Conservation (phyloP, 2,888 invertebrate genomes). For the Tillus elongatus region DNA sequence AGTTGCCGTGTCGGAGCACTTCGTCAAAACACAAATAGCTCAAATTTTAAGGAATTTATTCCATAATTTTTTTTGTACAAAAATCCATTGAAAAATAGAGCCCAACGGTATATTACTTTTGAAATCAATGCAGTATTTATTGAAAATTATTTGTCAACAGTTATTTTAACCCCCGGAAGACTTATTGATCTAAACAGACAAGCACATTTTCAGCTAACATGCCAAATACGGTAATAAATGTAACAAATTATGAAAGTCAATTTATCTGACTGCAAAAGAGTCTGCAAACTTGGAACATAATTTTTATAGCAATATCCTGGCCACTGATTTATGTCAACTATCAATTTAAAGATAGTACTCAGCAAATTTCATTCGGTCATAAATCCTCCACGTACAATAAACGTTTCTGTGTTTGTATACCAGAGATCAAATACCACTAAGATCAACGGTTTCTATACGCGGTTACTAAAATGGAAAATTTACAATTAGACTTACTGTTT, state of each 20-base stretch:
- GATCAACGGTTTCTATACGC: too few species aligned
- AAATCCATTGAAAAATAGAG: not conserved
- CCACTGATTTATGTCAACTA: slow-evolving; percentile 35
- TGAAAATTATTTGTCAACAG: not conserved
- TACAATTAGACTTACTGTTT: too few species aligned
- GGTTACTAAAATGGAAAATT: too few species aligned
- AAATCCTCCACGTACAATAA: too few species aligned
- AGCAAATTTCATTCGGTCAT: slow-evolving; percentile 36
- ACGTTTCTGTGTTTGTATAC: too few species aligned
- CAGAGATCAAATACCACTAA: too few species aligned
- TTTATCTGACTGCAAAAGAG: slow-evolving; percentile 36
- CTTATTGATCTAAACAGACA: slow-evolving; percentile 33
- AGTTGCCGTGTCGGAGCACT: too few species aligned
- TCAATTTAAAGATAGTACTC: slow-evolving; percentile 38
- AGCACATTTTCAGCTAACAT: slow-evolving; percentile 29
- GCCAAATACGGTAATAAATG: slow-evolving; percentile 34
- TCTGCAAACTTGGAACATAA: slow-evolving; percentile 38
- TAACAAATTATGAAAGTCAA: slow-evolving; percentile 38
- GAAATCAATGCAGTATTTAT: not conserved
- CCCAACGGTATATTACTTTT: not conserved
- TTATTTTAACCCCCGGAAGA: slow-evolving; percentile 34
- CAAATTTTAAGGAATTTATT: too few species aligned
- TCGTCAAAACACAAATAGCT: too few species aligned
- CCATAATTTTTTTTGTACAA: not conserved
- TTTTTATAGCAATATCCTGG: slow-evolving; percentile 37